These are phyloP conservation scores for Drosophila littoralis DNA, from an alignment of 1,140 invertebrate species.

Conservation along the genomic window DNA sequence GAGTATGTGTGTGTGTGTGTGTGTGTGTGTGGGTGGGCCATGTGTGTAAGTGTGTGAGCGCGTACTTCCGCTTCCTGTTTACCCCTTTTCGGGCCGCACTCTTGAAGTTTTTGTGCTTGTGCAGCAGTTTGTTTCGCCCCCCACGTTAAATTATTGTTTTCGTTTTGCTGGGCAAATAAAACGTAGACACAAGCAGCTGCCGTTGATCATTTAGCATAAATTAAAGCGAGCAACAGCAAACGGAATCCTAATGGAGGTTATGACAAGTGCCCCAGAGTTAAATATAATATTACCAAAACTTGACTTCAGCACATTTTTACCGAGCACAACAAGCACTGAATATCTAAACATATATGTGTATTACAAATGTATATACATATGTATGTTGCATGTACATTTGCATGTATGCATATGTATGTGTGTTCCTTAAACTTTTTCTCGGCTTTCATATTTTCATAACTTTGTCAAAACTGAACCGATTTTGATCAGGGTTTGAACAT, in stretches of 20 bases:
- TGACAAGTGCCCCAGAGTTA: conserved; percentile 20
- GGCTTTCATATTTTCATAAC: too few species aligned
- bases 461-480: too few species aligned
- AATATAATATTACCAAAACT: not conserved
- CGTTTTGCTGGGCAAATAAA: conserved; percentile 75
- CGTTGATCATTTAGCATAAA: conserved; percentile 79
- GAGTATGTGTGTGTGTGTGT: conserved; percentile 8
- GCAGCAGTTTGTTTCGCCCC: conserved; percentile 38
- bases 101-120: conserved; percentile 41
- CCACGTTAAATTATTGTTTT: conserved; percentile 74
- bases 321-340: not conserved
- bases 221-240: conserved; percentile 47
- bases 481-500: too few species aligned
- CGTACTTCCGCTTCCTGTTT: conserved; percentile 73
- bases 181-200: conserved; percentile 69
- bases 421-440: too few species aligned
- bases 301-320: not conserved
- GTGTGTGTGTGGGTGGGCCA: not conserved
- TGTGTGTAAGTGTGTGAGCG: conserved; percentile 25
- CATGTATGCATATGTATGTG: too few species aligned
- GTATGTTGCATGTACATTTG: too few species aligned
- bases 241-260: conserved; percentile 67
- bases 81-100: conserved; percentile 58
- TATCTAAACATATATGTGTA: not conserved
- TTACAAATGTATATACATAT: not conserved